Evolutionary conservation across 1,140 invertebrate genomes (phyloP).

Genomic region (Meteorus sp.): DNA sequence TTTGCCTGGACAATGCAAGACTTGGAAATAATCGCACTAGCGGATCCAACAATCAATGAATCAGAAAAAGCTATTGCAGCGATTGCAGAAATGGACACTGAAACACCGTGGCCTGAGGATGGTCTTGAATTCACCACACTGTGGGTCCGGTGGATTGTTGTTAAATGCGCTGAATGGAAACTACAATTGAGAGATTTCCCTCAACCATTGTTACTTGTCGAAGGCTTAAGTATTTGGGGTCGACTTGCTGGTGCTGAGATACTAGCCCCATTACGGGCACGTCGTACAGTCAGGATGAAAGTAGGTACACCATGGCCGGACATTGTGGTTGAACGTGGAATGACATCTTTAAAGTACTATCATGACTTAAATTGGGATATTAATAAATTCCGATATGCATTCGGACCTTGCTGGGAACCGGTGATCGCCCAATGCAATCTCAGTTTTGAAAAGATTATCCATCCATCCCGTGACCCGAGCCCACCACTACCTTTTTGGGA

Average conservation of each 20-base stretch:
- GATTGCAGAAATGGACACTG: slow-evolving; percentile 80
- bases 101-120: slow-evolving; percentile 89
- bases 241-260: slow-evolving; percentile 89
- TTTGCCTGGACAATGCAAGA: slow-evolving; percentile 81
- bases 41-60: slow-evolving; percentile 84
- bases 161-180: slow-evolving; percentile 82
- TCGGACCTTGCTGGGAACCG: slow-evolving; percentile 98
- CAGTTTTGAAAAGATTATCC: slow-evolving; percentile 82
- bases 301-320: slow-evolving; percentile 77
- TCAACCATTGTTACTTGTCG: slow-evolving; percentile 84
- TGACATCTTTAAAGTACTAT: slow-evolving; percentile 96
- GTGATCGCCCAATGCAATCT: slow-evolving; percentile 94
- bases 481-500: slow-evolving; percentile 96
- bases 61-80: slow-evolving; percentile 73
- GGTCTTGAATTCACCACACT: slow-evolving; percentile 87
- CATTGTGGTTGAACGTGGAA: slow-evolving; percentile 76
- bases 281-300: slow-evolving; percentile 70
- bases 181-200: slow-evolving; percentile 95
- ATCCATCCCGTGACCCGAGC: slow-evolving; percentile 91
- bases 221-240: slow-evolving; percentile 85
- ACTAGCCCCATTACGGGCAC: slow-evolving; percentile 75
- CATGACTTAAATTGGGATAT: slow-evolving; percentile 97
- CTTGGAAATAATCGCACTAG: slow-evolving; percentile 80
- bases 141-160: slow-evolving; percentile 86
- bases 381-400: slow-evolving; percentile 85